Evolutionary conservation across 2,113 vertebrate genomes (phyloP).

Genomic region (Cephalopholis sonnerati): DNA sequence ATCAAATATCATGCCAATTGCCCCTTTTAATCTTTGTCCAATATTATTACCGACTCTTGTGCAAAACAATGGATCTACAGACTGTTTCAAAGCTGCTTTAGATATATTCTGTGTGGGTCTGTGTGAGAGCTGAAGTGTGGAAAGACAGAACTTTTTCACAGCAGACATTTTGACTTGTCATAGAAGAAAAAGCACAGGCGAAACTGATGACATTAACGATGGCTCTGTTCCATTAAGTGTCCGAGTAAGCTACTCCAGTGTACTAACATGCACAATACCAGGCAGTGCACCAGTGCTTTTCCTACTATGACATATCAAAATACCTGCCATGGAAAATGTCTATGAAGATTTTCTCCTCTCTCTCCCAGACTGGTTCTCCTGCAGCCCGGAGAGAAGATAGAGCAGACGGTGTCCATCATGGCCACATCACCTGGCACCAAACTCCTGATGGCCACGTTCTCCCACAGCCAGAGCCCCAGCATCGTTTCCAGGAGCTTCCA

Average conservation of each 20-base stretch:
- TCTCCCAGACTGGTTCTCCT: slow-evolving; percentile 50
- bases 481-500: slow-evolving; percentile 60
- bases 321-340: no score
- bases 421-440: slow-evolving; percentile 72
- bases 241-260: no score
- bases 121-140: slow-evolving; percentile 2
- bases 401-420: slow-evolving; percentile 65
- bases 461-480: slow-evolving; percentile 41
- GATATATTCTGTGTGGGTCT: background rate
- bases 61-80: background rate
- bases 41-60: background rate
- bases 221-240: no score
- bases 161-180: no score
- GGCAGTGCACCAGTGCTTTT: no score
- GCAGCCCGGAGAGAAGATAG: slow-evolving; percentile 53
- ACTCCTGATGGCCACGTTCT: slow-evolving; percentile 68
- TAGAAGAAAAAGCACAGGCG: no score
- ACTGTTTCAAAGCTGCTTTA: background rate
- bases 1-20: slow-evolving; percentile 14
- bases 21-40: slow-evolving; percentile 1
- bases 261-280: no score
- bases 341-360: background rate
- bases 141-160: background rate
- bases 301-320: no score
- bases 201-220: no score